These are phyloP conservation scores for Idris sp. DNA, from an alignment of 1,140 invertebrate genomes.

Conservation along the genomic window DNA sequence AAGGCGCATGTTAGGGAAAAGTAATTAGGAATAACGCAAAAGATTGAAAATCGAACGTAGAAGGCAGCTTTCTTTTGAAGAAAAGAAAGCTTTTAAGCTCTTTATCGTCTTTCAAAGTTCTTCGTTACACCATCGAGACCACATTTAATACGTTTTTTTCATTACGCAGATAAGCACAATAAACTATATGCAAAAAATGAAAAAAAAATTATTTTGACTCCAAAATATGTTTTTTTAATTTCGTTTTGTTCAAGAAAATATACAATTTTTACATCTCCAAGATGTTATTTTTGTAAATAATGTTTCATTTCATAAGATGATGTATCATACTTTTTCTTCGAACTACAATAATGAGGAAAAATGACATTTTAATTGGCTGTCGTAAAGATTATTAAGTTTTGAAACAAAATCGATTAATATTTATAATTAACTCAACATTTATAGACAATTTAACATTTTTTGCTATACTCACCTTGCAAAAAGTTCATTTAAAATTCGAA, in stretches of 20 bases:
- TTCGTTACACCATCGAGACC: slow-evolving; percentile 11
- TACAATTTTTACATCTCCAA: no score
- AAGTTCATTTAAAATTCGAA: slow-evolving; percentile 95
- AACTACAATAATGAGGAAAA: no score
- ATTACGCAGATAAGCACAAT: slow-evolving; percentile 29
- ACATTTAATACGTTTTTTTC: slow-evolving; percentile 39
- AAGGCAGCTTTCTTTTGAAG: slow-evolving; percentile 13
- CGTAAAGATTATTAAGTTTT: no score
- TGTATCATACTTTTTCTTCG: no score
- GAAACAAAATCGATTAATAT: no score
- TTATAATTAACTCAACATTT: no score
- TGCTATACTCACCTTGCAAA: slow-evolving; percentile 88
- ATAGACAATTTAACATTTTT: not conserved
- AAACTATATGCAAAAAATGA: slow-evolving; percentile 15
- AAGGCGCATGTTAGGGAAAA: slow-evolving; percentile 16
- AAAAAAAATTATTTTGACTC: no score
- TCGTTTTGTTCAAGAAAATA: no score
- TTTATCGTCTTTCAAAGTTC: slow-evolving; percentile 37
- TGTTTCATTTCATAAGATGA: no score
- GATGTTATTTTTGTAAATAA: no score
- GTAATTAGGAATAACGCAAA: slow-evolving; percentile 33
- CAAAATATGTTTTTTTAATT: no score
- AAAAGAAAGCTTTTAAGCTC: slow-evolving; percentile 32
- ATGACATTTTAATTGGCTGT: no score
- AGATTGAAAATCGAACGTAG: slow-evolving; percentile 36